These are phyloP conservation scores for Diadumene lineata DNA, from an alignment of 92 coral and sea anemone species.

Conservation along the genomic window DNA sequence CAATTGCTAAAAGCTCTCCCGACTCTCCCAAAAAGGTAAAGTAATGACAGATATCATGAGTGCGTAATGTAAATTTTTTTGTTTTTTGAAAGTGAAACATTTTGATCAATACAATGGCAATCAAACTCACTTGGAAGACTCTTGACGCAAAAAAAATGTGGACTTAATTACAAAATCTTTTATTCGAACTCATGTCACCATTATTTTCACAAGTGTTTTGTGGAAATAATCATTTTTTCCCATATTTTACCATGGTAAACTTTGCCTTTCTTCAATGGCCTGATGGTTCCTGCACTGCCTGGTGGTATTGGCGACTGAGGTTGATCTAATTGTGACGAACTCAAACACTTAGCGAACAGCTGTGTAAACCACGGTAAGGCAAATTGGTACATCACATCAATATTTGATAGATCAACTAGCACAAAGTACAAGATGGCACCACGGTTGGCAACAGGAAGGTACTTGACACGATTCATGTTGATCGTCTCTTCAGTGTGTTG, in stretches of 20 bases:
- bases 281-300: constrained; percentile 89
- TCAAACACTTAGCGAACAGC: constrained; percentile 78
- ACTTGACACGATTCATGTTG: constrained; percentile 75
- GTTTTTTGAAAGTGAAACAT: too few species aligned
- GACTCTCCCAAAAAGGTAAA: too few species aligned
- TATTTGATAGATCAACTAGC: constrained; percentile 71
- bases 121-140: too few species aligned
- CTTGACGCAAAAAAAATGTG: too few species aligned
- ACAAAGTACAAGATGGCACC: constrained; percentile 94
- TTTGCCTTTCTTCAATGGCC: constrained; percentile 62
- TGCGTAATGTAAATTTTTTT: too few species aligned
- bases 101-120: too few species aligned
- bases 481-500: constrained; percentile 77
- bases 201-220: too few species aligned
- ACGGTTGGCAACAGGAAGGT: constrained; percentile 87
- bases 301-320: constrained; percentile 77
- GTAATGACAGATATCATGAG: too few species aligned
- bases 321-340: constrained; percentile 55
- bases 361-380: constrained; percentile 87
- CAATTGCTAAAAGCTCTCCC: too few species aligned
- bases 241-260: constrained; percentile 28
- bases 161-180: too few species aligned
- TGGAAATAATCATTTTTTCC: too few species aligned
- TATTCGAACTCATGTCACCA: too few species aligned
- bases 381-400: constrained; percentile 96